A percentile compares a stretch with the other conserved stretches of the same genome.
Evolutionary conservation across 2,888 invertebrate genomes (phyloP).

Genomic region (Neocrepidodera transversa): DNA sequence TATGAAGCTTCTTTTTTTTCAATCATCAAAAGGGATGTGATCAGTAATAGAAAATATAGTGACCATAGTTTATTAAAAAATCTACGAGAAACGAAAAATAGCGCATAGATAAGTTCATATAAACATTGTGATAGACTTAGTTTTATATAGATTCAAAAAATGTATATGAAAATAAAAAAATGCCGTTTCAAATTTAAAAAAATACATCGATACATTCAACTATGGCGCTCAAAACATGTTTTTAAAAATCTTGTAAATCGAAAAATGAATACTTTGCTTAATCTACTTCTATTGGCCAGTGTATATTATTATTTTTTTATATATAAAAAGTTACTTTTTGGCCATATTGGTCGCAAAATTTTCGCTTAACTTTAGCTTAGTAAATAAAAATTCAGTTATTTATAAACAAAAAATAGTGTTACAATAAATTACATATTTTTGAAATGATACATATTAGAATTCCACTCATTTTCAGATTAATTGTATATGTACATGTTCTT

Average conservation of each 20-base stretch:
- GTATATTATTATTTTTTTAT: conserved; percentile 14
- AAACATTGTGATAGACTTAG: conserved; percentile 12
- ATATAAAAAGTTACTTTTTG: conserved; percentile 5
- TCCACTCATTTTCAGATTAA: too few species aligned
- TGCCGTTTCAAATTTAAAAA: background rate
- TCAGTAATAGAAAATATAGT: conserved; percentile 8
- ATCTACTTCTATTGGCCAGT: conserved; percentile 12
- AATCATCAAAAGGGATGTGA: conserved; percentile 16
- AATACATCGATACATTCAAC: conserved; percentile 3
- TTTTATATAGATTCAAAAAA: background rate
- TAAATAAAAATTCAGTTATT: conserved; percentile 7
- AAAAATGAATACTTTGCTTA: background rate
- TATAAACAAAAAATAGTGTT: too few species aligned
- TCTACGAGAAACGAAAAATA: conserved; percentile 5
- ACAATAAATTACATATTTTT: too few species aligned
- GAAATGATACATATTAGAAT: too few species aligned
- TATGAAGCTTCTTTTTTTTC: background rate
- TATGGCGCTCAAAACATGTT: conserved; percentile 7
- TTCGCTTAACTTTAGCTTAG: conserved; percentile 7
- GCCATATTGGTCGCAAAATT: conserved; percentile 10
- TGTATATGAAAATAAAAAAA: background rate
- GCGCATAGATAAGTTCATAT: conserved; percentile 12
- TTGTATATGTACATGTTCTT: too few species aligned
- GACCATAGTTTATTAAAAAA: background rate
- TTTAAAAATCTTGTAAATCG: background rate